Evolutionary conservation across 2,888 invertebrate species (phyloP).

Genomic region (Sipha maydis): DNA sequence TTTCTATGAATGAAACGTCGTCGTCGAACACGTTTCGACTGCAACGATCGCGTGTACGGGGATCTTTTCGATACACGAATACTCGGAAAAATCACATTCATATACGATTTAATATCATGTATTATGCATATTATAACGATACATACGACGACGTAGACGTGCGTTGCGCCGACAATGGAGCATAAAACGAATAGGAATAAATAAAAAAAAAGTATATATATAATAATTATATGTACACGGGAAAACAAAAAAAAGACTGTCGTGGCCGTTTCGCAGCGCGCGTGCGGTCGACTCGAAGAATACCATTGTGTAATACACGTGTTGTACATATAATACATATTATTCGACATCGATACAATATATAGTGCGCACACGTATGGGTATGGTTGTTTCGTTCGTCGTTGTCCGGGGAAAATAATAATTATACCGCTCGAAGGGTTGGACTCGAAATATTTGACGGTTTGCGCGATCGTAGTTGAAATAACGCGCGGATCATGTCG

Average conservation of each 20-base stretch:
- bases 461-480: no score
- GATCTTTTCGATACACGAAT: not conserved
- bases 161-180: not conserved
- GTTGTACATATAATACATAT: no score
- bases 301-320: no score
- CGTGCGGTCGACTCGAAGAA: not conserved
- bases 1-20: not conserved
- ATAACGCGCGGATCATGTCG: no score
- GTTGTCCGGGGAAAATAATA: no score
- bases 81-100: not conserved
- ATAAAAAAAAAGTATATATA: not conserved
- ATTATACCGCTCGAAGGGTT: no score
- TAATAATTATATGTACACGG: not conserved
- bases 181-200: not conserved
- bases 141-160: slow-evolving; percentile 5
- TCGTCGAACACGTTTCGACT: not conserved
- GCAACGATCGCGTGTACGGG: not conserved
- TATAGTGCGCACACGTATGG: no score
- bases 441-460: no score
- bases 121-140: not conserved
- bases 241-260: not conserved
- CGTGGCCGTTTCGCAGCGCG: not conserved
- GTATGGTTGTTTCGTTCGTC: no score
- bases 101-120: slow-evolving; percentile 1
- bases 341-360: no score